Evolutionary conservation across 2,797 vertebrate species (phyloP), one percentile per base, ranked within the genome.

Genomic region (Melanotaenia parkinsoni): DNA sequence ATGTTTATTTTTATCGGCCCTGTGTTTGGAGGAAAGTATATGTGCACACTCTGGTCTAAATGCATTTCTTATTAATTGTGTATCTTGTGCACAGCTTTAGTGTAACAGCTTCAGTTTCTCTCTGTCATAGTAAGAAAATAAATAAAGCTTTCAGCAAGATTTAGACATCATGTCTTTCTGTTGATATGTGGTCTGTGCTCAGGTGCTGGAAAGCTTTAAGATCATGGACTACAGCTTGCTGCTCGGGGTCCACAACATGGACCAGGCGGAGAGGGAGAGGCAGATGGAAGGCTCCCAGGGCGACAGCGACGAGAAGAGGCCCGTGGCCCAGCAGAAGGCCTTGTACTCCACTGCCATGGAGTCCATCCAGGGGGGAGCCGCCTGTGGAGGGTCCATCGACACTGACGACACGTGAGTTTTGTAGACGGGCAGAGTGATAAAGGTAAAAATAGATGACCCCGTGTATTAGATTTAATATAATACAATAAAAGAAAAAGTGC

Each of bases 201-300:
- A 95, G 95, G 95, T 96, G 38, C 92, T 99, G 80, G 97, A 99
- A 89, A 99, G 98, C 83, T 99, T 99, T 88, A 99, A 99, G 94
- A 99, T 99, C 88, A 99, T 99, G 97, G 98, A 99, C 94, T 99
- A 99, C 93, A 99, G 98, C 86, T 94, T 99, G 66, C 94, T 99
- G 84, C 94, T 99, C 10, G 98, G 98, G 0, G 96, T 99, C 58
- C 98, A 99, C 90, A 99, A 99, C 92, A 96, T 99, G 11, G 98
- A 99, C 90, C 97, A 97, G 91, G 96, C 96, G 0, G 96, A 97
- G 81, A 93, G 96, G 0, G 97, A 99, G 91, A 94, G 94, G 61
- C 96, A 97, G 91, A 93, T 92, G 0, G 97, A 98, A 76, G 97
- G 98, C 4, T 95, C 95, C 2, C 97, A 95, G 86, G 95, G 96